Evolutionary conservation across 2,797 vertebrate genomes (phyloP), one percentile per base, ranked within the genome.

Genomic region (Myotis pilosus): DNA sequence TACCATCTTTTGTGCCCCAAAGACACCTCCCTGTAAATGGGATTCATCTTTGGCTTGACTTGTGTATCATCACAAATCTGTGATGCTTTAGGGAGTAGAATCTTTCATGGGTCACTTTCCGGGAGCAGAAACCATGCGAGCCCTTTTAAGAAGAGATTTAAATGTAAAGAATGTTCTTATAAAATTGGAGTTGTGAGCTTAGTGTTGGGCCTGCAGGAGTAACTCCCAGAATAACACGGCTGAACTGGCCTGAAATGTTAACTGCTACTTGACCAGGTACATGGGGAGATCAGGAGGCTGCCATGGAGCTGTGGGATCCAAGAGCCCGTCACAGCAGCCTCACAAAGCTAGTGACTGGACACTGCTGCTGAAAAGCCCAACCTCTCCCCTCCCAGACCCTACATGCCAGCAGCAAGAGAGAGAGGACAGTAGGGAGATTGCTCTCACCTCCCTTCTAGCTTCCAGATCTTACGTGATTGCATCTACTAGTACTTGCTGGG

Each of bases 1-100:
- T 97, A 96, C 96, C 98, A 91, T 96, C 92, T 97, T 96, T 94
- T 95, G 92, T 96, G 94, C 95, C 90, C 95, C 95, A 97, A 96
- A 55, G 51, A 94, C 92, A 96, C 87, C 94, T 97, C 90, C 94
- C 55, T 74, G 57, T 98, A 92, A 84, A 91, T 96, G 75, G 87
- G 94, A 98, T 97, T 97, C 95, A 97, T 97, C 96, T 98, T 97
- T 92, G 89, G 30, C 75, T 96, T 97, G 96, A 97, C 85, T 96
- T 97, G 97, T 97, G 96, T 94, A 96, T 97, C 95, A 96, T 97
- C 89, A 94, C 86, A 89, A 95, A 91, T 92, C 91, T 96, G 79
- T 97, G 97, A 97, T 94, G 97, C 95, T 97, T 97, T 95, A 95
- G 96, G 90, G 96, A 97, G 96, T 94, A 93, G 94, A 94, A 79